These are phyloP conservation scores for Shinisaurus crocodilurus DNA, from an alignment of 2,113 vertebrate species.

Conservation along the genomic window DNA sequence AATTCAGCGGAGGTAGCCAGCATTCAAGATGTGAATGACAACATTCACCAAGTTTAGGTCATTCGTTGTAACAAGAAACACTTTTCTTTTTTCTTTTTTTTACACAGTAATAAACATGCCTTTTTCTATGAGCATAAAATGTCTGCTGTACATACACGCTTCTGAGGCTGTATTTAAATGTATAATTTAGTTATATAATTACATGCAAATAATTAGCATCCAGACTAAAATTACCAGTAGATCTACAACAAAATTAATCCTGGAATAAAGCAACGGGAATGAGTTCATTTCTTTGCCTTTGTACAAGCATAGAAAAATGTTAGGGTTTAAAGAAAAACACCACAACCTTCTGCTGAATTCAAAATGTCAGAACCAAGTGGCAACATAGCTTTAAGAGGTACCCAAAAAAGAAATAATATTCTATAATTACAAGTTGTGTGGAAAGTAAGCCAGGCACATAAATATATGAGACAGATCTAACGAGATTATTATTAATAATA, in stretches of 20 bases:
- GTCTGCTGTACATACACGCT: constrained; percentile 70
- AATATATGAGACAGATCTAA: constrained; percentile 38
- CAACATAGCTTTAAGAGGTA: constrained; percentile 34
- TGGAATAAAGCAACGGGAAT: constrained; percentile 50
- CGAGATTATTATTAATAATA: neutral
- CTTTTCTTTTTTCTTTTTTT: neutral
- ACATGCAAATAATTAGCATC: constrained; percentile 82
- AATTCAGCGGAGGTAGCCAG: neutral
- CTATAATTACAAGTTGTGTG: constrained; percentile 47
- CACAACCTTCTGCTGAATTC: constrained; percentile 41
- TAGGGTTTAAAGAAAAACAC: constrained; percentile 15
- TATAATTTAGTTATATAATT: constrained; percentile 78
- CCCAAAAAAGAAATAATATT: constrained; percentile 45
- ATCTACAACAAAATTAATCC: constrained; percentile 61
- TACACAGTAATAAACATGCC: constrained; percentile 66
- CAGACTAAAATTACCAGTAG: constrained; percentile 76
- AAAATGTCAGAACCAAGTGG: constrained; percentile 50
- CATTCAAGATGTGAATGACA: neutral
- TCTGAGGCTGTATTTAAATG: constrained; percentile 54
- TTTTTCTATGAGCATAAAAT: constrained; percentile 74
- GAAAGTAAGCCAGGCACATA: neutral
- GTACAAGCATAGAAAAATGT: constrained; percentile 58
- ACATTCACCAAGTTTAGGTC: neutral
- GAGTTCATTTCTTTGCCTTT: constrained; percentile 65
- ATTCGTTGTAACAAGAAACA: neutral